Evolutionary conservation across 1,140 invertebrate species (phyloP), one percentile per base, ranked within the genome.

Genomic region (Holcopasites calliopsidis): DNA sequence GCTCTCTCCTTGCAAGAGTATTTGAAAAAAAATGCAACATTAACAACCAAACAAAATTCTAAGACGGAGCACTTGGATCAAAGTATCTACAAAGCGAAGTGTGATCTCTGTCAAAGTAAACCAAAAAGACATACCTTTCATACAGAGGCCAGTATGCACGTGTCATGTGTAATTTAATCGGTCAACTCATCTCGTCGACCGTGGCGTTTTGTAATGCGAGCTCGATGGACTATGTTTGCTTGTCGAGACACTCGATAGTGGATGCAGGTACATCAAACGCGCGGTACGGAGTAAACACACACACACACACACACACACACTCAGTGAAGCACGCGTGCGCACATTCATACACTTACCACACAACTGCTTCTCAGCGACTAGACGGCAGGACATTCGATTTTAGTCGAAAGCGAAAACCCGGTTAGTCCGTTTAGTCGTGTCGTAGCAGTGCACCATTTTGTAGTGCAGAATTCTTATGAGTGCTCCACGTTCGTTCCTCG

Each of bases 391-490:
- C 79, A 84, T 86, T 86, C 85, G 77, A 86, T 86, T 86, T 84
- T 81, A 85, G 83, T 87, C 81, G 81, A 87, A 87, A 87, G 86
- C 65, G 86, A 87, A 87, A 86, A 86, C 78, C 44, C 77, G 83
- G 74, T 73, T 72, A 71, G 54, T 70, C 66, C 33, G 66, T 60
- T 58, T 44, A 47, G 54, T 54, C 52, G 62, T 23, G 42, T 57
- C 49, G 62, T 65, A 49, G 71, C 64, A 31, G 47, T 44, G 23
- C 38, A 33, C 44, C 49, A 62, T 50, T 64, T 64, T 40, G 52
- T 64, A 23, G 42, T 31, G 52, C 42, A 49, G 47, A 40, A 47
- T 57, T 54, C 23, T 54, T 42, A 47, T 21, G 18, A 21, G 54
- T 38, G 38, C 1, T 54, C 18, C 3, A 7, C 7, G 13, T 57